Percentiles rank a stretch among this genome's conserved stretches.
Conservation (phyloP, 30 jellyfish, hydroid and myxozoan genomes). For the Clytia hemisphaerica region DNA sequence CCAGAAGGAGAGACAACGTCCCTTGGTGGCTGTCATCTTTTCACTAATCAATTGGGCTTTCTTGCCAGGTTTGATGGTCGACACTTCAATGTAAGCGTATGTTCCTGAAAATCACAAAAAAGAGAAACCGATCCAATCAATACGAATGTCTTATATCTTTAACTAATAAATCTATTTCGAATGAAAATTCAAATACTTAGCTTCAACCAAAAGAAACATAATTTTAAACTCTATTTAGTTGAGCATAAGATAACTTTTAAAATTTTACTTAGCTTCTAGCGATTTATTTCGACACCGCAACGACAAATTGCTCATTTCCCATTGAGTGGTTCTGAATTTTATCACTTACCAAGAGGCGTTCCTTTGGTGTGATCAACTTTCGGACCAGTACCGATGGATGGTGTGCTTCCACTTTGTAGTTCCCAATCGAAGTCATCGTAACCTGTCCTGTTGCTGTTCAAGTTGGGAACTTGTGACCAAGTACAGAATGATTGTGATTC, state of each 20-base stretch:
- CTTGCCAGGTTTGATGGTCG: constrained; percentile 64
- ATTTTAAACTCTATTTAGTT: too few relatives aligned
- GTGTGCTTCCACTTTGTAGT: constrained; percentile 74
- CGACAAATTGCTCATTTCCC: too few relatives aligned
- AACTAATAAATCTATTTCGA: neutral
- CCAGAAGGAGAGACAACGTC: constrained; percentile 84
- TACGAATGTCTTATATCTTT: constrained; percentile 26
- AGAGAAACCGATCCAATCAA: constrained; percentile 54
- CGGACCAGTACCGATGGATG: constrained; percentile 79
- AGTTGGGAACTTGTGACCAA: constrained; percentile 77
- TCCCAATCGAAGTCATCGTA: constrained; percentile 90
- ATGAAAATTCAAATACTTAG: neutral
- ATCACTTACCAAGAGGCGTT: constrained; percentile 63
- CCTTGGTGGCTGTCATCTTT: constrained; percentile 61
- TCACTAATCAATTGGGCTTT: constrained; percentile 83
- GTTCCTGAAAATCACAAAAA: constrained; percentile 46
- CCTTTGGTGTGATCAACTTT: constrained; percentile 81
- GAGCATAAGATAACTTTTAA: too few relatives aligned
- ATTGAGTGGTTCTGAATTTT: neutral
- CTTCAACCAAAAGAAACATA: too few relatives aligned
- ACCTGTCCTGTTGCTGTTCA: constrained; percentile 68
- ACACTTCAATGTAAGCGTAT: constrained; percentile 75
- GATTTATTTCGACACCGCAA: too few relatives aligned
- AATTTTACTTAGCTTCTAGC: too few relatives aligned
- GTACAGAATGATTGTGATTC: constrained; percentile 77